Conservation (phyloP, 1,140 invertebrate species). For the Drosophila ambigua region DNA sequence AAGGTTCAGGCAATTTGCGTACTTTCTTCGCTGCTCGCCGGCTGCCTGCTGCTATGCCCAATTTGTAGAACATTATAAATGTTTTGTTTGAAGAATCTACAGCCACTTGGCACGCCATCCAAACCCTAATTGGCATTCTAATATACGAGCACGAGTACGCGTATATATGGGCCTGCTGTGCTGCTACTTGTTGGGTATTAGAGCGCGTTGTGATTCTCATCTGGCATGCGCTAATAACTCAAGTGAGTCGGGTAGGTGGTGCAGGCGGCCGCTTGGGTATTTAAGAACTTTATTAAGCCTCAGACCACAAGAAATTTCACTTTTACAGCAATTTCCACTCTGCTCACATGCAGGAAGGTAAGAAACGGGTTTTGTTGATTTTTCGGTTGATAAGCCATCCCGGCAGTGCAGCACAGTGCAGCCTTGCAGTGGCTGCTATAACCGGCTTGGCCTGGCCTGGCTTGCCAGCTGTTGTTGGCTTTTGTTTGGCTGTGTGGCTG, state of each 20-base stretch:
- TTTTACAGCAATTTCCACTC: conserved; percentile 53
- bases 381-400: conserved; percentile 42
- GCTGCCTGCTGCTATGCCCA: not conserved
- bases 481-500: conserved; percentile 39
- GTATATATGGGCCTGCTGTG: not conserved
- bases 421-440: conserved; percentile 22
- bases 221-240: conserved; percentile 79
- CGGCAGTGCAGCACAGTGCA: conserved; percentile 14
- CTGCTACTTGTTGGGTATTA: conserved; percentile 46
- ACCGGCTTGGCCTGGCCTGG: conserved; percentile 6
- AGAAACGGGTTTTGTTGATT: conserved; percentile 57
- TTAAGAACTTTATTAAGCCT: conserved; percentile 49
- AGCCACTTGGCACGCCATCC: conserved; percentile 38
- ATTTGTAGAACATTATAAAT: conserved; percentile 30
- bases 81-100: conserved; percentile 35
- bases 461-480: conserved; percentile 45
- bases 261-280: not conserved
- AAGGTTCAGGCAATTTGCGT: conserved; percentile 15
- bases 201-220: conserved; percentile 69
- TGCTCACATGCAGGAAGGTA: too few relatives aligned
- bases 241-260: conserved; percentile 15
- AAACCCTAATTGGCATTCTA: conserved; percentile 57
- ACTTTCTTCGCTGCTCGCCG: conserved; percentile 27
- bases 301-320: conserved; percentile 59
- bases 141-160: conserved; percentile 14